phyloP scores from a whole-genome alignment of 2,113 vertebrate species.

The Eudyptes chrysolophus region DNA sequence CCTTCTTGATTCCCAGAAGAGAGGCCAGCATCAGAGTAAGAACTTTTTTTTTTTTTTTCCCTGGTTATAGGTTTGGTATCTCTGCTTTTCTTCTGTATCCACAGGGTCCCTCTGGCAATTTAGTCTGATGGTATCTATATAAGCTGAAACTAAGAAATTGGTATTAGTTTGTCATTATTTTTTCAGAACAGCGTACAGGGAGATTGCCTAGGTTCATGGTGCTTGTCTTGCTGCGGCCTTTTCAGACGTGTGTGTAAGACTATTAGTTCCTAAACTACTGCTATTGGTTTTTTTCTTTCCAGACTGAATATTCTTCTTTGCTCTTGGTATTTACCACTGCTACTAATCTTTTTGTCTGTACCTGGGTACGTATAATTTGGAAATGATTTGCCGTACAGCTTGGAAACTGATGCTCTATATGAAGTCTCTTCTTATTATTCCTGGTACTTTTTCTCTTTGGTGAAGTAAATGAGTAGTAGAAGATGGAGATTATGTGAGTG shows the following conservation, averaged over 20 bases:
- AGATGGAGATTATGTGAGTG: background rate
- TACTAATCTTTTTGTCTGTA: background rate
- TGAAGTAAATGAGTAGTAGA: background rate
- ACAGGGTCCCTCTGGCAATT: background rate
- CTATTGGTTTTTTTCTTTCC: background rate
- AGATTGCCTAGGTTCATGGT: background rate
- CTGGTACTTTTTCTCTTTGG: background rate
- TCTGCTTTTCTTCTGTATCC: background rate
- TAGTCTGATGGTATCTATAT: background rate
- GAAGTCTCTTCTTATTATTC: rapidly evolving
- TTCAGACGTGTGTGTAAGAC: background rate
- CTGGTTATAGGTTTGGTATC: background rate
- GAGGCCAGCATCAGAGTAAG: background rate
- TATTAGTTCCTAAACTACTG: background rate
- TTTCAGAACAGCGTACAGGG: background rate
- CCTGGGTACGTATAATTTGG: rapidly evolving
- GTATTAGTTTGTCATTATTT: background rate
- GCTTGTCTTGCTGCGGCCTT: background rate
- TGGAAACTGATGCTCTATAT: background rate
- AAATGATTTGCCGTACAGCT: background rate
- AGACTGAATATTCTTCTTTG: background rate
- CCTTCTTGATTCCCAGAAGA: background rate
- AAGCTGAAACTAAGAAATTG: background rate
- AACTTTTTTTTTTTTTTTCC: background rate
- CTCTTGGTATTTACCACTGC: background rate